Evolutionary conservation across 2,888 invertebrate genomes (phyloP), one percentile per base, ranked within the genome.

Genomic region (Ferdinandea cuprea): DNA sequence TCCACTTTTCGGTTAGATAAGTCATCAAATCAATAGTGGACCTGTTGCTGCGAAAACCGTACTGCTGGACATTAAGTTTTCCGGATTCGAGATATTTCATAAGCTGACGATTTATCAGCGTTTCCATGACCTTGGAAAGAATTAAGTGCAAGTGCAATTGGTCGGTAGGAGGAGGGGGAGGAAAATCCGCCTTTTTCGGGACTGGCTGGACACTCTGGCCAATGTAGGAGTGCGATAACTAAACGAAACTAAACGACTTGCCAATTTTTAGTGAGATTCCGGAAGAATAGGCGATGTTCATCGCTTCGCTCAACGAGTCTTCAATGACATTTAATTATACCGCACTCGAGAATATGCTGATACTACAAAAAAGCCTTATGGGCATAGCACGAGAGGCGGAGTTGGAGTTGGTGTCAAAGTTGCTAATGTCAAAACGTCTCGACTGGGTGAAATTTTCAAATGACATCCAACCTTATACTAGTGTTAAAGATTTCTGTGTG

Each of bases 281-380:
- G 1, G 84, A 81, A 35, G 80, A 84, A 48, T 85, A 84, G 84
- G 73, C 86, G 9, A 32, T 81, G 50, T 85, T 86, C 42, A 58
- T 63, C 9, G 85, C 71, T 7, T 56, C 69, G 1, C 76, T 58
- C 44, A 28, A 46, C 9, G 73, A 81, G 28, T 69, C 79, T 1
- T 77, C 52, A 3, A 32, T 25, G 7, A 52, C 48, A 5, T 85
- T 59, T 65, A 46, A 32, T 8, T 83, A 71, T 32, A 46, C 54
- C 9, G 59, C 68, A 35, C 21, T 69, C 13, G 77, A 85, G 50
- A 85, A 85, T 37, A 61, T 52, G 37, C 28, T 76, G 3, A 17
- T 59, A 6, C 52, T 83, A 3, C 72, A 74, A 30, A 80, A 65
- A 46, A 37, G 72, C 17, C 52, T 81, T 13, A 58, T 58, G 11